phyloP scores from a whole-genome alignment of 2,888 invertebrate genomes.

The Drosophila birchii region DNA sequence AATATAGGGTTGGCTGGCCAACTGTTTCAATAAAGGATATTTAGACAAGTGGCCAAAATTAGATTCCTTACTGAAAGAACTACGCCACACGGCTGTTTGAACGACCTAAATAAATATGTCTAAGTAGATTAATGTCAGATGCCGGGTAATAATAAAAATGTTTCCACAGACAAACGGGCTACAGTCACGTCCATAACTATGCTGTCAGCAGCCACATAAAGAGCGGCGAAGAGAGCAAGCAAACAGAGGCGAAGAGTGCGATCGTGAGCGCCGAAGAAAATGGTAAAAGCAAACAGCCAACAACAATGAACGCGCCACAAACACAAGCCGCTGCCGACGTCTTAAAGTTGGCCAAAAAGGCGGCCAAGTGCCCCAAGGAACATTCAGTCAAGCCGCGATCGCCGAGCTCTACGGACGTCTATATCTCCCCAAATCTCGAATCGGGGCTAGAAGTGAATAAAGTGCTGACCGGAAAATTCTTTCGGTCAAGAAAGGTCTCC shows the following conservation, averaged over 20 bases:
- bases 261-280: slow-evolving; percentile 65
- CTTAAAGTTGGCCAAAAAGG: slow-evolving; percentile 78
- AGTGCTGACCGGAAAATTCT: slow-evolving; percentile 44
- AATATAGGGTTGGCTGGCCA: slow-evolving; percentile 8
- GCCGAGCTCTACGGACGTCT: slow-evolving; percentile 83
- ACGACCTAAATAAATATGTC: slow-evolving; percentile 65
- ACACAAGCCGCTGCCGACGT: slow-evolving; percentile 53
- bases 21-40: slow-evolving; percentile 46
- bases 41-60: slow-evolving; percentile 33
- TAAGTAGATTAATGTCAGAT: slow-evolving; percentile 58
- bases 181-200: slow-evolving; percentile 59
- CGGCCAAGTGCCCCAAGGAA: slow-evolving; percentile 76
- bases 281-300: slow-evolving; percentile 67
- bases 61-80: slow-evolving; percentile 15
- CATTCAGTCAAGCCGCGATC: slow-evolving; percentile 84
- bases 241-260: slow-evolving; percentile 50
- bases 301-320: slow-evolving; percentile 37
- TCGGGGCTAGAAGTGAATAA: slow-evolving; percentile 22
- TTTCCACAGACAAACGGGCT: slow-evolving; percentile 56
- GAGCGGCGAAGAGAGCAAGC: slow-evolving; percentile 47
- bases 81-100: slow-evolving; percentile 50
- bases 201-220: slow-evolving; percentile 10
- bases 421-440: slow-evolving; percentile 15
- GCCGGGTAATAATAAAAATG: slow-evolving; percentile 49
- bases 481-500: slow-evolving; percentile 32